A percentile compares a stretch with the other conserved stretches of the same genome.
These are phyloP conservation scores for Ardeotis arabs DNA, from an alignment of 2,113 vertebrate species.

Conservation along the genomic window DNA sequence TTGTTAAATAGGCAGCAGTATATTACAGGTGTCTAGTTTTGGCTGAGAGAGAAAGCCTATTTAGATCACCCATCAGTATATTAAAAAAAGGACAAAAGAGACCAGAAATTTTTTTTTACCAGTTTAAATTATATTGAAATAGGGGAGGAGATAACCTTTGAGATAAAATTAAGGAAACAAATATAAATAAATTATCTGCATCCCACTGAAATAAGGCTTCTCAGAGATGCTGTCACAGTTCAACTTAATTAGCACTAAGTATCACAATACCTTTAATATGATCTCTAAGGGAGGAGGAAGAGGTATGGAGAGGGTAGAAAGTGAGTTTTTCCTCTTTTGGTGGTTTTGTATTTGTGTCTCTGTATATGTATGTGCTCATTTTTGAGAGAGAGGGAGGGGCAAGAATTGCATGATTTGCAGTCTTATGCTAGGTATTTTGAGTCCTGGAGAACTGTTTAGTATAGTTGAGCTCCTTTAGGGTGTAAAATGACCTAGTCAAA, in stretches of 20 bases:
- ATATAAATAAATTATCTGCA: not conserved
- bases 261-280: not conserved
- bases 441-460: fast-evolving
- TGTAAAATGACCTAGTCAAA: not conserved
- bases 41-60: not conserved
- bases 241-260: not conserved
- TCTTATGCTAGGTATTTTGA: not conserved
- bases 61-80: not conserved
- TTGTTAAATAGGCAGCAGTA: not conserved
- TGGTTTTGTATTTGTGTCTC: not conserved
- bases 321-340: not conserved
- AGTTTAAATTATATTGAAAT: not conserved
- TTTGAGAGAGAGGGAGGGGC: not conserved
- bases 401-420: not conserved
- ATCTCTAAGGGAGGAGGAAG: not conserved
- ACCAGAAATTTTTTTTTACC: not conserved
- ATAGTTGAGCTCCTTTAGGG: not conserved
- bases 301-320: not conserved
- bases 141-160: not conserved
- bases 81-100: not conserved
- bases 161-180: not conserved
- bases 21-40: not conserved
- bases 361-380: not conserved
- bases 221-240: not conserved
- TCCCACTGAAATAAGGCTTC: not conserved